Conservation (phyloP, 2,113 vertebrate species). For the Megaceryle torquata region DNA sequence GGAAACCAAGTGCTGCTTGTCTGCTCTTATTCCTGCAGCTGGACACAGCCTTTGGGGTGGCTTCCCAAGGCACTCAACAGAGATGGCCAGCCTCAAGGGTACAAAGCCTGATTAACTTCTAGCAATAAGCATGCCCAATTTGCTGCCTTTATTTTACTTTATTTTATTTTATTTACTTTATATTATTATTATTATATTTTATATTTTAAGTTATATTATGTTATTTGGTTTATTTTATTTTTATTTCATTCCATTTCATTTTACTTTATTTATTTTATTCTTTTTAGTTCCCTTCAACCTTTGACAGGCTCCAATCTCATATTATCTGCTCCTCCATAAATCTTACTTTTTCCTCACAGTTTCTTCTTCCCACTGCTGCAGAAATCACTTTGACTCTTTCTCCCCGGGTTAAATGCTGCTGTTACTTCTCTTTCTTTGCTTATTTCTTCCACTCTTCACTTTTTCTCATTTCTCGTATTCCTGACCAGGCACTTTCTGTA, state of each 20-base stretch:
- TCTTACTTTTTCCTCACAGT: background rate
- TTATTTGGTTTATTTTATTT: background rate
- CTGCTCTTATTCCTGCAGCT: background rate
- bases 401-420: background rate
- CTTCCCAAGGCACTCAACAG: background rate
- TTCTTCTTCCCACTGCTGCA: background rate
- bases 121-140: background rate
- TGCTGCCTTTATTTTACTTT: slow-evolving; percentile 6
- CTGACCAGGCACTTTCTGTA: slow-evolving; percentile 76
- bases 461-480: slow-evolving; percentile 72
- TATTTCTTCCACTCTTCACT: slow-evolving; percentile 70
- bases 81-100: background rate
- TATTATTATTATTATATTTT: too few relatives aligned
- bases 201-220: background rate
- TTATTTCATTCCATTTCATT: background rate
- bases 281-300: background rate
- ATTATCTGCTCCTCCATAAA: background rate
- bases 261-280: background rate
- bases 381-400: slow-evolving; percentile 19
- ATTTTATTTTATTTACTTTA: background rate
- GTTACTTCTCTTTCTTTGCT: slow-evolving; percentile 37
- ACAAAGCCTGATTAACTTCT: background rate
- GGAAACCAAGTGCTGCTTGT: rapidly evolving
- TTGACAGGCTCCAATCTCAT: background rate
- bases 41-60: background rate